Conservation (phyloP, 2,113 vertebrate genomes). For the Corythornis vintsioides region DNA sequence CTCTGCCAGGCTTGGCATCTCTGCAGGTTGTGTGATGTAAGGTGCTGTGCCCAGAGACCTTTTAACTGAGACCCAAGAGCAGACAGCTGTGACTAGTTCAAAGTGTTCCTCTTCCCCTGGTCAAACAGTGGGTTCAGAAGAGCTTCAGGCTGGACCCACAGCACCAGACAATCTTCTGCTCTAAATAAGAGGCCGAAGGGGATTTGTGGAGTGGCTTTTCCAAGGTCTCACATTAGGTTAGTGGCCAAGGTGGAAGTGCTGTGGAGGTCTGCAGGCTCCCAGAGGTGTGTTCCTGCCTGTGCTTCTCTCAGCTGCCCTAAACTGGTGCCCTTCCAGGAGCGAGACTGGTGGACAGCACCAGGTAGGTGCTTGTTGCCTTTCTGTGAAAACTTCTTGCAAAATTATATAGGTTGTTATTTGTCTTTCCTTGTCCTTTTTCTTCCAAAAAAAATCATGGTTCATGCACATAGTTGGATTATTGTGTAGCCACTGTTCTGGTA, state of each 20-base stretch:
- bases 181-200: background rate
- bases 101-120: background rate
- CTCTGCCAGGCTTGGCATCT: accelerated
- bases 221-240: background rate
- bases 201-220: constrained; percentile 1
- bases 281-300: background rate
- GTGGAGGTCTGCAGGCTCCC: background rate
- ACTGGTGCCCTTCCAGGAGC: accelerated
- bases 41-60: background rate
- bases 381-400: background rate
- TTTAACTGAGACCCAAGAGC: background rate
- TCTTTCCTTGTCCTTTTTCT: background rate
- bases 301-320: background rate
- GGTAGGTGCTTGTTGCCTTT: background rate
- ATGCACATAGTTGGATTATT: background rate
- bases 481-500: background rate
- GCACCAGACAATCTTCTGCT: background rate
- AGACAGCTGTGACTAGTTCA: background rate
- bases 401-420: background rate
- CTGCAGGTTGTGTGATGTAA: background rate
- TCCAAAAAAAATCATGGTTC: background rate
- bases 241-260: background rate
- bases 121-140: background rate
- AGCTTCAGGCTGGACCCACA: background rate
- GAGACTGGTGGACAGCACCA: accelerated